These are phyloP conservation scores for Natator depressus DNA, from an alignment of 2,113 vertebrate genomes.

Conservation along the genomic window DNA sequence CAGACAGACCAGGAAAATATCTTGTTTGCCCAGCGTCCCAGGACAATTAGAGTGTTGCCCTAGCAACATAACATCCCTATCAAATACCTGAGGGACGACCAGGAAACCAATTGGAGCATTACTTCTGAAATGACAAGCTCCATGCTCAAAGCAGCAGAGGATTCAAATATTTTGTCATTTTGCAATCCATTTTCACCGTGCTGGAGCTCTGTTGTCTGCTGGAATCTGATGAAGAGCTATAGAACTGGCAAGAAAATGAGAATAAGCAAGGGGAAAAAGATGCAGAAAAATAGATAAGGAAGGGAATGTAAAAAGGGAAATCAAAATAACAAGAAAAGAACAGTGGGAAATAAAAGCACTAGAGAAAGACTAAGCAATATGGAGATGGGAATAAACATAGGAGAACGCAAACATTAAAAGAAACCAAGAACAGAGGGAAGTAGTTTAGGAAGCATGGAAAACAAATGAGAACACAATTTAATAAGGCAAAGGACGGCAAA, in stretches of 20 bases:
- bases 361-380: not conserved
- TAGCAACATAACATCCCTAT: conserved; percentile 71
- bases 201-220: not conserved
- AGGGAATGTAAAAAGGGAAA: not conserved
- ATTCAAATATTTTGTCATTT: conserved; percentile 10
- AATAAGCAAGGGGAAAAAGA: not conserved
- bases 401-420: not conserved
- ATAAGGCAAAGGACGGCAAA: not conserved
- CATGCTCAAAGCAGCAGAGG: not conserved
- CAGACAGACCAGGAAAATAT: conserved; percentile 32
- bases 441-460: not conserved
- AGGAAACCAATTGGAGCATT: conserved; percentile 50
- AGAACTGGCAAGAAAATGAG: not conserved
- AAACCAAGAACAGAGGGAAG: not conserved
- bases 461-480: not conserved
- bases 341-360: not conserved
- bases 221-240: not conserved
- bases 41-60: conserved; percentile 75
- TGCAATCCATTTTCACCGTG: conserved; percentile 16
- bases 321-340: not conserved
- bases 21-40: conserved; percentile 62
- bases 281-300: not conserved
- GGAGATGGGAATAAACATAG: not conserved
- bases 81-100: conserved; percentile 61
- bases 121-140: conserved; percentile 14